Conservation (phyloP, 2,797 vertebrate species). For the Chelmon rostratus region DNA sequence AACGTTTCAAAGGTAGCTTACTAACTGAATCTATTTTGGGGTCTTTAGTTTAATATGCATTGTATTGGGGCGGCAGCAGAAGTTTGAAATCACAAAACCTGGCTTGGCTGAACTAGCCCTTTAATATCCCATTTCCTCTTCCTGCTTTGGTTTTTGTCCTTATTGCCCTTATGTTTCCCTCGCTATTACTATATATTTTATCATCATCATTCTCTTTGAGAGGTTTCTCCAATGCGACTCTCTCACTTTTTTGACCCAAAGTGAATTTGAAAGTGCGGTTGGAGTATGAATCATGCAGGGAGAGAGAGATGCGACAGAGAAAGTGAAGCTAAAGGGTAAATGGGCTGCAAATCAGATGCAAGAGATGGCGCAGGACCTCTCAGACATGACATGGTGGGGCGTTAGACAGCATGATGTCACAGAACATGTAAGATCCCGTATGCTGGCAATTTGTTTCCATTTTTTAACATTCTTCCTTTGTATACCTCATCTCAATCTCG, state of each 20-base stretch:
- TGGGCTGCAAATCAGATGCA: conserved; percentile 15
- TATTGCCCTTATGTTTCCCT: background rate
- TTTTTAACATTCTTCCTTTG: background rate
- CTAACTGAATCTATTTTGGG: background rate
- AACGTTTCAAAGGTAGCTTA: conserved; percentile 9
- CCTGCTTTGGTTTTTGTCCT: background rate
- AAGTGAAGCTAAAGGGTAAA: conserved; percentile 24
- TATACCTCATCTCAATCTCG: background rate
- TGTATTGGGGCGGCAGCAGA: background rate
- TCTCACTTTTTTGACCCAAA: conserved; percentile 35
- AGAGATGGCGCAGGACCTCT: background rate
- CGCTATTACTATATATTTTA: conserved; percentile 17
- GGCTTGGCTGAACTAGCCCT: conserved; percentile 1
- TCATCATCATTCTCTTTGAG: conserved; percentile 30
- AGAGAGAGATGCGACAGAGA: conserved; percentile 2
- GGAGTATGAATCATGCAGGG: conserved; percentile 26
- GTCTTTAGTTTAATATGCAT: conserved; percentile 4
- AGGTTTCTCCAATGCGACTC: conserved; percentile 14
- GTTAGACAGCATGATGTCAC: conserved; percentile 1
- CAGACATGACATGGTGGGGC: background rate
- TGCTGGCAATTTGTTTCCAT: background rate
- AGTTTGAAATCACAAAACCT: background rate
- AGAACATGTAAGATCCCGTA: background rate
- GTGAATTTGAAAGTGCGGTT: conserved; percentile 27
- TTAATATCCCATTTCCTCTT: conserved; percentile 13